A percentile compares a stretch with the other conserved stretches of the same genome.
phyloP scores from a whole-genome alignment of 92 coral and sea anemone species.

The Porites rus region DNA sequence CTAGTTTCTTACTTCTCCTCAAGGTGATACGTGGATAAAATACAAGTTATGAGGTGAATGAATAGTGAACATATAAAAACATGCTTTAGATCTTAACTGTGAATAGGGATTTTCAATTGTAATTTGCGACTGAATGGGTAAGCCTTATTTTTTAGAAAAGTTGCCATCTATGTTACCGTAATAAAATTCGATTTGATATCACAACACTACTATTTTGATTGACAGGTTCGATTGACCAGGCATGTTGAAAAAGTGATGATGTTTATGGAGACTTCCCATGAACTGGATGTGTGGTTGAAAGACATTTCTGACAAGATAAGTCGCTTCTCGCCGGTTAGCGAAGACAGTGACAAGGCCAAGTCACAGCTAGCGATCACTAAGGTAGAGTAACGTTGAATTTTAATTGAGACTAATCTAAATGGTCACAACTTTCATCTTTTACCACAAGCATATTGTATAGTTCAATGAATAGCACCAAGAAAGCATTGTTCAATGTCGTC shows the following conservation, averaged over 20 bases:
- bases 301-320: conserved; percentile 77
- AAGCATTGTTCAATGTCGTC: background rate
- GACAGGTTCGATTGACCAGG: conserved; percentile 70
- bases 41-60: no score
- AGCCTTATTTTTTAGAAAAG: no score
- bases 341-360: conserved; percentile 87
- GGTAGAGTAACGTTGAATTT: conserved; percentile 44
- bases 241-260: conserved; percentile 79
- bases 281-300: conserved; percentile 76
- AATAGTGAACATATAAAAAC: no score
- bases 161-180: no score
- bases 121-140: no score
- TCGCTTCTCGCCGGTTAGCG: conserved; percentile 77
- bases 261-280: conserved; percentile 78
- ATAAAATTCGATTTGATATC: no score
- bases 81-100: no score
- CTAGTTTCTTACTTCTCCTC: background rate
- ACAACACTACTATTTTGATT: background rate
- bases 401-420: background rate
- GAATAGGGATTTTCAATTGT: no score
- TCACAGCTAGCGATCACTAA: conserved; percentile 71
- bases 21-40: no score
- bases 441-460: background rate
- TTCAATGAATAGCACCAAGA: background rate
- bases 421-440: background rate